Conservation (phyloP, 2,888 invertebrate species). For the Lycophotia porphyrea region DNA sequence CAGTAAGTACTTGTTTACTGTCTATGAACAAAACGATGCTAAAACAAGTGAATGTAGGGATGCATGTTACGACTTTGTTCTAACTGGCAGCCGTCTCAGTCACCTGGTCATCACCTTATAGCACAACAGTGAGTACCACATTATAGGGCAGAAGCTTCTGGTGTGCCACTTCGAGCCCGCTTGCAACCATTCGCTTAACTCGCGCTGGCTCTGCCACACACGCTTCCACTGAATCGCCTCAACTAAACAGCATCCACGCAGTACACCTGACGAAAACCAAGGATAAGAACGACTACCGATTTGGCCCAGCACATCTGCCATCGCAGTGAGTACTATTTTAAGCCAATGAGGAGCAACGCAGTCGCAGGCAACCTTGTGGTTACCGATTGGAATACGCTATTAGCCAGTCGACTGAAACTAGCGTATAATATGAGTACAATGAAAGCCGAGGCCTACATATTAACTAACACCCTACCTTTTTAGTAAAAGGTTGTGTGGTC, state of each 20-base stretch:
- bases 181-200: constrained; percentile 37
- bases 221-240: constrained; percentile 35
- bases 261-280: background rate
- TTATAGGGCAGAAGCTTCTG: constrained; percentile 42
- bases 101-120: background rate
- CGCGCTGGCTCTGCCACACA: constrained; percentile 28
- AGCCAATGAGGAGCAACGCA: constrained; percentile 16
- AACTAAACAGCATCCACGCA: background rate
- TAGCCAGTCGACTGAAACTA: constrained; percentile 21
- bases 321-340: constrained; percentile 47
- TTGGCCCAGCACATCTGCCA: background rate
- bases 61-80: constrained; percentile 15
- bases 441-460: constrained; percentile 36
- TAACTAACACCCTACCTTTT: constrained; percentile 52
- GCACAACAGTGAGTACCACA: constrained; percentile 41
- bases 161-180: constrained; percentile 20
- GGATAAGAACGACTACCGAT: background rate
- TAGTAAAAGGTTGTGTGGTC: constrained; percentile 51
- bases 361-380: constrained; percentile 7
- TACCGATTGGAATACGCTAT: constrained; percentile 2
- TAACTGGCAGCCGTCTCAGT: constrained; percentile 2
- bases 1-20: constrained; percentile 76
- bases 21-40: background rate
- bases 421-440: constrained; percentile 21
- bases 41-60: background rate